Evolutionary conservation across 2,797 vertebrate species (phyloP).

Genomic region (Sebastes minor): DNA sequence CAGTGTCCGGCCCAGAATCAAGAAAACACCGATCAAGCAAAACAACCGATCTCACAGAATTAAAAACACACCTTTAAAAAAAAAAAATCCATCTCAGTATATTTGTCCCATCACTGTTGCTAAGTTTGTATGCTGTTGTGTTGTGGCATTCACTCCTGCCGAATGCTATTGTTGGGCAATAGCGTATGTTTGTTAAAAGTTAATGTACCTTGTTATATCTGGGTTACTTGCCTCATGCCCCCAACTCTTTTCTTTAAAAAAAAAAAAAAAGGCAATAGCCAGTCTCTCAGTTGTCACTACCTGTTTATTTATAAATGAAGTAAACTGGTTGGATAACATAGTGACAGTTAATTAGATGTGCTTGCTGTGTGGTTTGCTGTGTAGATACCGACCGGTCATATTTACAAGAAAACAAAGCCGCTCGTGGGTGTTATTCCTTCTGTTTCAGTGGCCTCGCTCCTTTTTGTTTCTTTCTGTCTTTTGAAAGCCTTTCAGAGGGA

Average conservation of each 20-base stretch:
- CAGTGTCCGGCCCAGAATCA: slow-evolving; percentile 81
- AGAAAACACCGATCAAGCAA: slow-evolving; percentile 71
- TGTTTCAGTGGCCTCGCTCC: slow-evolving; percentile 40
- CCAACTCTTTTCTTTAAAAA: slow-evolving; percentile 23
- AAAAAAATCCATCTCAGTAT: slow-evolving; percentile 79
- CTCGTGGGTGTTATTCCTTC: slow-evolving; percentile 38
- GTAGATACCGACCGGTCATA: slow-evolving; percentile 49
- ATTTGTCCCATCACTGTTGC: slow-evolving; percentile 91
- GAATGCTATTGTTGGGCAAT: slow-evolving; percentile 86
- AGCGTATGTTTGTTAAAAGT: slow-evolving; percentile 87
- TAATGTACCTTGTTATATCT: slow-evolving; percentile 84
- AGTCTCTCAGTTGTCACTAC: slow-evolving; percentile 44
- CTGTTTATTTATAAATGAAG: slow-evolving; percentile 28
- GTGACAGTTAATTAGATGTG: slow-evolving; percentile 52
- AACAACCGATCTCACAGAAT: slow-evolving; percentile 65
- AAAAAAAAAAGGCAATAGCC: slow-evolving; percentile 25
- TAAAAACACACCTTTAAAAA: slow-evolving; percentile 63
- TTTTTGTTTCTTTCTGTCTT: slow-evolving; percentile 46
- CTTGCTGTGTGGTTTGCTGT: slow-evolving; percentile 73
- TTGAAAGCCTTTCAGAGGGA: slow-evolving; percentile 50
- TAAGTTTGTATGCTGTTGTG: slow-evolving; percentile 93
- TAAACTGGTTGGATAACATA: slow-evolving; percentile 49
- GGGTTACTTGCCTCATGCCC: slow-evolving; percentile 77
- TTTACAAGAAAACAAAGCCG: slow-evolving; percentile 32
- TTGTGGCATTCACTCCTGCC: slow-evolving; percentile 89